Evolutionary conservation across 2,797 vertebrate species (phyloP), one percentile per base, ranked within the genome.

Genomic region (Myotis myotis): DNA sequence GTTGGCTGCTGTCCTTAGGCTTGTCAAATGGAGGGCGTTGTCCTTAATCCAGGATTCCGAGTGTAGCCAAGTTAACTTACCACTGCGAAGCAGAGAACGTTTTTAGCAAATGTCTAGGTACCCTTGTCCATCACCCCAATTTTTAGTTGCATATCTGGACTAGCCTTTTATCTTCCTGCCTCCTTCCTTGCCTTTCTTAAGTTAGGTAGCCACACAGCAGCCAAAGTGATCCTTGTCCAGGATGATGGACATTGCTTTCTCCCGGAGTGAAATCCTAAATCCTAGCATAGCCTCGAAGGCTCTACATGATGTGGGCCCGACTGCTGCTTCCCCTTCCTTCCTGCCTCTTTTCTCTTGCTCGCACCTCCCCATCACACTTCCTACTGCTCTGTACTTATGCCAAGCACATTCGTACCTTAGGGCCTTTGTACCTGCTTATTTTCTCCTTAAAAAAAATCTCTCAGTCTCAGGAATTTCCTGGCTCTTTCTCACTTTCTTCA

Each of bases 61-160:
- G 62, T 3, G 8, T 80, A 53, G 60, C 36, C 81, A 53, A 12
- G 66, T 74, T 55, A 41, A n/a, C n/a, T 36, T 87, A 38, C 51
- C 15, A 7, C 36, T 70, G 8, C 22, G 60, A 75, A 51, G 44
- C 28, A 81, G 49, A 41, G 66, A 33, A 16, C 3, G 1, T 13
- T 28, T 47, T 74, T 74, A 79, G 41, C 25, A 36, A 82, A 16
- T 30, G 23, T 72, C 19, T 74, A 41, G 74, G 64, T 53, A n/a
- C 55, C 8, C n/a, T 64, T 19, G 33, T 64, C 80, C 38, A 78
- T 12, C 22, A 28, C 16, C 22, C 64, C 84, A 38, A n/a, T 53
- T 96, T 72, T 91, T 74, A 66, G 60, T 91, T 38, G 30, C 71
- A 47, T 96, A 70, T 25, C 38, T 81, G 49, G 87, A 22, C 20